Evolutionary conservation across 2,113 vertebrate genomes (phyloP).

Genomic region (Hymenochirus boettgeri): DNA sequence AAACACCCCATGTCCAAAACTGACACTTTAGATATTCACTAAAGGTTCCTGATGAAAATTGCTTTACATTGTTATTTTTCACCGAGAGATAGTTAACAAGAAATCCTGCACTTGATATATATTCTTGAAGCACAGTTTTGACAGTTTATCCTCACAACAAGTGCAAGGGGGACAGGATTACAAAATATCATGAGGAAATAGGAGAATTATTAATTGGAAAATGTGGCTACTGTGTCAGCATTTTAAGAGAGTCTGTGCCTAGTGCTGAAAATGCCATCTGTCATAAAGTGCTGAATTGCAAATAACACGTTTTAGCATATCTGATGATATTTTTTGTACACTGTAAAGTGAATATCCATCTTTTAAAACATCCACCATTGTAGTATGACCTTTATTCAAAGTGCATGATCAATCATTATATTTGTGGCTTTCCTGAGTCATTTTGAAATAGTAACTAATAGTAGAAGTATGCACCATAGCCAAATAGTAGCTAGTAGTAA

Average conservation of each 20-base stretch:
- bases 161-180: neutral
- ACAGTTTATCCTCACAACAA: neutral
- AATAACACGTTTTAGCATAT: neutral
- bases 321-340: neutral
- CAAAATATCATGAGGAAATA: constrained; percentile 7
- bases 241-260: neutral
- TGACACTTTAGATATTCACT: neutral
- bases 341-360: no score
- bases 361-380: no score
- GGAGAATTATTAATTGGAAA: constrained; percentile 13
- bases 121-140: neutral
- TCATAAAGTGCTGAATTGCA: neutral
- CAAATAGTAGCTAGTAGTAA: no score
- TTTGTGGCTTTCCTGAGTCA: no score
- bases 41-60: neutral
- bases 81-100: neutral
- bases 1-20: no score
- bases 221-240: constrained; percentile 6
- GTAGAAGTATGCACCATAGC: no score
- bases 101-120: neutral
- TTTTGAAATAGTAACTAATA: no score
- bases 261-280: constrained; percentile 9
- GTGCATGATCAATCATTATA: no score
- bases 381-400: no score
- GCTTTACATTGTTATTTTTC: constrained; percentile 3